Evolutionary conservation across 2,888 invertebrate species (phyloP), one percentile per base, ranked within the genome.

Genomic region (Temnothorax ravouxi): DNA sequence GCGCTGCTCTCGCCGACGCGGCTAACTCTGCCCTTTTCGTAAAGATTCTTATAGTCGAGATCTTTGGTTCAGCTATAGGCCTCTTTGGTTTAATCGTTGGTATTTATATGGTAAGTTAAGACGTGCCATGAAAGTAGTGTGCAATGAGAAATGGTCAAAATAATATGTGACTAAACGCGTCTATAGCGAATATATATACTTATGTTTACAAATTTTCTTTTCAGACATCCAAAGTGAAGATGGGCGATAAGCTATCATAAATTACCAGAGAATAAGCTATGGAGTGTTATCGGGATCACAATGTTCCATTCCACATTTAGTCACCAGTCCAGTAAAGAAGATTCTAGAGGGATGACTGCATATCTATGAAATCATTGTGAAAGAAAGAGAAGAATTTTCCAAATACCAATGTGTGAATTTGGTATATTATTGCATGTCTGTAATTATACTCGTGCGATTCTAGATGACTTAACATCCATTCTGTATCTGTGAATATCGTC

Each of bases 51-150:
- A 99, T 99, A 95, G 98, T 99, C 66, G 99, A 99, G 96, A 99
- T 99, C 95, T 99, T 99, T 94, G 99, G 99, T 84, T 99, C 99
- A 93, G 99, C 99, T 92, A 99, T 99, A 94, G 99, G 99, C 93
- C 96, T 99, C 34, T 99, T 99, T 95, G 99, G 99, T 80, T 96
- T 99, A 82, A 99, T 99, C 95, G 99, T 99, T 88, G 99, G 99
- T 90, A 99, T 99, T 95, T 98, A 98, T 95, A 98, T 98, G 97
- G 96, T 96, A 94, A 94, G 94, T 83, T 62, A 9, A 41, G n/a
- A 56, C 25, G 6, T 25, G 0, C 8, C 6, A 6, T 38, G 3
- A 25, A 34, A 21, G 18, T 6, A 9, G 21, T 21, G 41, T 56
- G 38, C 62, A 54, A 44, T 47, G n/a, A 62, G 67, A 74, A 29